A percentile compares a stretch with the other conserved stretches of the same genome.
Evolutionary conservation across 2,888 invertebrate species (phyloP).

Genomic region (Thereva unica): DNA sequence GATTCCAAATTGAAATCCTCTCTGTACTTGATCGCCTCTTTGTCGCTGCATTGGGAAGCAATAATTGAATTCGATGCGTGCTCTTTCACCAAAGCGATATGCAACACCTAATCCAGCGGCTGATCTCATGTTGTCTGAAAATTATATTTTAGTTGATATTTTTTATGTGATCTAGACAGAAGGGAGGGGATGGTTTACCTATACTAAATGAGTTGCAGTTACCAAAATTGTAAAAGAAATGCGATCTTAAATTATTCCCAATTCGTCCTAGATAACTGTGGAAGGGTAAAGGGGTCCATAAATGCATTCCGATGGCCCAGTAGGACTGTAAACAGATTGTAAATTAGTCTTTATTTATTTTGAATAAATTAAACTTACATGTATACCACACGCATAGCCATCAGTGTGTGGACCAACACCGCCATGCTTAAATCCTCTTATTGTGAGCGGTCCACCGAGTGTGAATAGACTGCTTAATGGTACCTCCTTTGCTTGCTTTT

Average conservation of each 20-base stretch:
- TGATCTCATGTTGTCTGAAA: constrained; percentile 66
- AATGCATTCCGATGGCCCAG: constrained; percentile 85
- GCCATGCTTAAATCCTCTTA: constrained; percentile 85
- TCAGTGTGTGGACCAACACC: constrained; percentile 87
- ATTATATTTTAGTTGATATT: constrained; percentile 31
- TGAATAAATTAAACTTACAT: constrained; percentile 47
- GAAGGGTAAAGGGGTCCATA: constrained; percentile 91
- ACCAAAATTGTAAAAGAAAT: constrained; percentile 88
- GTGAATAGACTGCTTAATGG: constrained; percentile 55
- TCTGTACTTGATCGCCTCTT: constrained; percentile 66
- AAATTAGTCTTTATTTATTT: constrained; percentile 27
- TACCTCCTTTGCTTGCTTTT: constrained; percentile 50
- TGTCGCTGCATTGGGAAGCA: constrained; percentile 75
- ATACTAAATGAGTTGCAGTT: constrained; percentile 66
- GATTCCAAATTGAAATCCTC: constrained; percentile 83
- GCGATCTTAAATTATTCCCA: constrained; percentile 83
- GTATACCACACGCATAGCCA: constrained; percentile 74
- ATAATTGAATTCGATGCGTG: constrained; percentile 95
- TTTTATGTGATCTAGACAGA: constrained; percentile 30
- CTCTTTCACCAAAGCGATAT: constrained; percentile 78
- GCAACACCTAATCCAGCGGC: constrained; percentile 84
- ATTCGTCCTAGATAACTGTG: constrained; percentile 76
- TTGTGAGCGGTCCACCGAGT: constrained; percentile 81
- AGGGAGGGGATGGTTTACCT: constrained; percentile 44
- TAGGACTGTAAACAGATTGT: constrained; percentile 63